Evolutionary conservation across 2,888 invertebrate genomes (phyloP), one percentile per base, ranked within the genome.

Genomic region (Ferdinandea cuprea): DNA sequence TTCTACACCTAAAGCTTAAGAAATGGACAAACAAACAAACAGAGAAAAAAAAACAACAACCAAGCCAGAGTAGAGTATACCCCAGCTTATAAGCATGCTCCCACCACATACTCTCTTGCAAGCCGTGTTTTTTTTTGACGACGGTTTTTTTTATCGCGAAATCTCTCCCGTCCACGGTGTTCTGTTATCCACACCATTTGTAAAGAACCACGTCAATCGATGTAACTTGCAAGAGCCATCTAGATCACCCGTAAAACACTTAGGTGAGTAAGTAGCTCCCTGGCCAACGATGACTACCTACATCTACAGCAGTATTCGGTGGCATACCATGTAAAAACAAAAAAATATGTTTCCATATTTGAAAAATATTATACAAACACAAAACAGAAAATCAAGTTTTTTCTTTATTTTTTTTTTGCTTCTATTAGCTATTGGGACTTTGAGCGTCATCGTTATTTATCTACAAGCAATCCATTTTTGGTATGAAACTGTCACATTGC

Each of bases 371-470:
- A 52, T 15, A 50, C 37, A 46, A 35, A 48, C 11, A 37, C 52
- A 15, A 42, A 40, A 56, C n/a, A 59, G 28, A 52, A 19, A 76
- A 54, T 63, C 54, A 58, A 59, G 44, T 72, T 66, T 37, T 63
- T 42, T 40, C 13, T 35, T 11, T 28, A 13, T 2, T 11, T 17
- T n/a, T n/a, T n/a, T n/a, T n/a, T n/a, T n/a, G 35, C 17, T 54
- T 7, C 9, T n/a, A 21, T 21, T 17, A 68, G 56, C 54, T 56
- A n/a, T 59, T 42, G 59, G 17, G 19, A 7, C 5, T 30, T 17
- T 42, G 19, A 32, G 42, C 73, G 73, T 73, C 65, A 73, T 73
- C 48, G 56, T 40, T 65, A 30, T 37, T 73, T 73, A 58, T 71
- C 40, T 9, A 32, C n/a, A 56, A 65, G 17, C 65, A 56, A 40